These are phyloP conservation scores for Actenoides lindsayi DNA, from an alignment of 2,113 vertebrate species.

Conservation along the genomic window DNA sequence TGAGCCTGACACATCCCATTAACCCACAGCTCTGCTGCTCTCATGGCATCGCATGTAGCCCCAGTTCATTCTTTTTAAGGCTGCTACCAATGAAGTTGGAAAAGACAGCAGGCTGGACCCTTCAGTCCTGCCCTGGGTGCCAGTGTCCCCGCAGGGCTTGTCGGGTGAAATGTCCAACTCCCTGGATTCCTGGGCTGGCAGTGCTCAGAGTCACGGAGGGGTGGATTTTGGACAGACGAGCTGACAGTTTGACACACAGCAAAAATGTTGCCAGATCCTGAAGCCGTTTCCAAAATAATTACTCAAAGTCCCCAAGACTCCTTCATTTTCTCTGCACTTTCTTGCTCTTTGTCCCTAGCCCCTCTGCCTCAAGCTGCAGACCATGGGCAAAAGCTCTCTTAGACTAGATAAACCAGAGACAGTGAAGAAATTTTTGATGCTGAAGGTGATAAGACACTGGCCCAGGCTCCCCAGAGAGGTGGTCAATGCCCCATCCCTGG, in stretches of 20 bases:
- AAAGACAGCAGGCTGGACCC: fast-evolving
- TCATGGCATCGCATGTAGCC: background rate
- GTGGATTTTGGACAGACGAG: background rate
- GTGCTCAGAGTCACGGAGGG: background rate
- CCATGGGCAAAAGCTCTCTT: background rate
- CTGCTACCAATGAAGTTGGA: background rate
- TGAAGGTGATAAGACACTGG: background rate
- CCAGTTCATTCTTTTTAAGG: background rate
- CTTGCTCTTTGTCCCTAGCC: background rate
- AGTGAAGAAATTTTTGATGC: background rate
- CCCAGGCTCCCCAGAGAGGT: background rate
- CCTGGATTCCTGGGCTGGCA: background rate
- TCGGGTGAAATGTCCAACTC: background rate
- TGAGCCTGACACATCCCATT: background rate
- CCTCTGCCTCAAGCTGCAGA: background rate
- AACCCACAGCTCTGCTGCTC: background rate
- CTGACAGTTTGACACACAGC: background rate
- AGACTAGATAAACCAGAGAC: no score
- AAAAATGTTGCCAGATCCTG: background rate
- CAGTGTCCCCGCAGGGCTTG: fast-evolving
- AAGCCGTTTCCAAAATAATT: background rate
- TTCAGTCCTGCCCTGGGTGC: background rate
- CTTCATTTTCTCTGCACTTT: fast-evolving
- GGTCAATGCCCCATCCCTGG: background rate
- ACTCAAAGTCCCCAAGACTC: background rate